Base-by-base conservation (phyloP, 2,888 invertebrate species). In the Mythimna ferrago region DNA sequence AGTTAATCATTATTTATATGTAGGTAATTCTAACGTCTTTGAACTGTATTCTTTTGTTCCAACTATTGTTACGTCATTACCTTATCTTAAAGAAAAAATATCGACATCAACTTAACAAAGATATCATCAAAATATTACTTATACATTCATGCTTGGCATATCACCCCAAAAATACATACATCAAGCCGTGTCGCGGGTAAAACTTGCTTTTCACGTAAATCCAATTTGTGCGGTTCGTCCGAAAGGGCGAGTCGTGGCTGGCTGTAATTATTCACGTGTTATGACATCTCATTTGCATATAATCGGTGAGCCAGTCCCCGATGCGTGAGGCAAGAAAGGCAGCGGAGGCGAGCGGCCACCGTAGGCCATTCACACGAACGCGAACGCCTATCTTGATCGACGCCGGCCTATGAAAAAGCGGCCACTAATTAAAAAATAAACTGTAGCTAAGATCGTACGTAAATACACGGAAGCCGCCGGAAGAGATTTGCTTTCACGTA, bases 281-380 rank as follows among this genome's bases (percentile, higher is more conserved):
- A 96, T 96, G 96, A 96, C 96, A 95, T 96, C 94, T 92, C 93
- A 96, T 96, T 96, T 95, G 93, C 95, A 96, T 96, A 96, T 96
- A 96, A 96, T 96, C 96, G 96, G 89, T 90, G 89, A 92, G 90
- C 91, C 92, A 92, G 93, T 88, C 91, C 91, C 86, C 91, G 92
- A 92, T 95, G 94, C 95, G 95, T 96, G 95, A 95, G 95, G 95
- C 91, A 94, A 94, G 91, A 89, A 84, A 87, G 75, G 88, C 89
- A 88, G 91, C 89, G 90, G 92, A 92, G 94, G 94, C 89, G 87
- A 92, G 92, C 92, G 93, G 95, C 88, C 87, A 92, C 90, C 90
- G 93, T 92, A 94, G 95, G 96, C 95, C 95, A 95, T 96, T 96
- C 96, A 95, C 96, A 95, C 95, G 96, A 94, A 94, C 90, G 82